Evolutionary conservation across 2,888 invertebrate genomes (phyloP).

Genomic region (Himalopsyche tibetana): DNA sequence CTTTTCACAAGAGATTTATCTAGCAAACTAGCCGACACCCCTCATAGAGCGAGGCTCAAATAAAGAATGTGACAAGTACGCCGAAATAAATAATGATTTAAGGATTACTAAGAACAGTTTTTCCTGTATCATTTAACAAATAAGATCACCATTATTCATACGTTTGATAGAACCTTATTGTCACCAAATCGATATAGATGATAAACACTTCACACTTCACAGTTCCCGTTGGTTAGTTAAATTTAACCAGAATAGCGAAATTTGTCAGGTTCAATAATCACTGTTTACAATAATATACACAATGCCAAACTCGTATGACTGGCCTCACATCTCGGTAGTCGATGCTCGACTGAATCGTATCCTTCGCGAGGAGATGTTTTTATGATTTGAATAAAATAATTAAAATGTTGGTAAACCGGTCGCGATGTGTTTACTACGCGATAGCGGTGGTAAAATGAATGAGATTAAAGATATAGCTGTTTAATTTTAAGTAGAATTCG

Average conservation of each 20-base stretch:
- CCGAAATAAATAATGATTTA: not conserved
- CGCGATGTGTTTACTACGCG: constrained; percentile 3
- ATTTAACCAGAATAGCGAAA: not conserved
- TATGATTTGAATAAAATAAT: constrained; percentile 1
- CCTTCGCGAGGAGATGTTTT: constrained; percentile 17
- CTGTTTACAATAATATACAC: constrained; percentile 12
- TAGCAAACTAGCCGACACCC: too few relatives aligned
- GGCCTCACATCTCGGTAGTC: not conserved
- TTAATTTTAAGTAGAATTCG: constrained; percentile 1
- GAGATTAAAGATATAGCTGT: not conserved
- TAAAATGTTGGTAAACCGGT: constrained; percentile 19
- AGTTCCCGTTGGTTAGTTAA: not conserved
- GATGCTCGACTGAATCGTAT: not conserved
- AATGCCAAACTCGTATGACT: not conserved
- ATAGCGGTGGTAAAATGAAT: constrained; percentile 11
- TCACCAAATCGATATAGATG: not conserved
- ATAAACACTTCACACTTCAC: not conserved
- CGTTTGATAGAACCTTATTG: not conserved
- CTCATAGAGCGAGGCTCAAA: too few relatives aligned
- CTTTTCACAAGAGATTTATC: too few relatives aligned
- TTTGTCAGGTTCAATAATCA: constrained; percentile 1
- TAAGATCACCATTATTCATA: constrained; percentile 21
- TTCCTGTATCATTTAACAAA: not conserved
- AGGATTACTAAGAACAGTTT: not conserved
- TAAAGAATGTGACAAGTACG: too few relatives aligned